These are phyloP conservation scores for Caiman crocodilus DNA, from an alignment of 2,797 vertebrate genomes.

Conservation along the genomic window DNA sequence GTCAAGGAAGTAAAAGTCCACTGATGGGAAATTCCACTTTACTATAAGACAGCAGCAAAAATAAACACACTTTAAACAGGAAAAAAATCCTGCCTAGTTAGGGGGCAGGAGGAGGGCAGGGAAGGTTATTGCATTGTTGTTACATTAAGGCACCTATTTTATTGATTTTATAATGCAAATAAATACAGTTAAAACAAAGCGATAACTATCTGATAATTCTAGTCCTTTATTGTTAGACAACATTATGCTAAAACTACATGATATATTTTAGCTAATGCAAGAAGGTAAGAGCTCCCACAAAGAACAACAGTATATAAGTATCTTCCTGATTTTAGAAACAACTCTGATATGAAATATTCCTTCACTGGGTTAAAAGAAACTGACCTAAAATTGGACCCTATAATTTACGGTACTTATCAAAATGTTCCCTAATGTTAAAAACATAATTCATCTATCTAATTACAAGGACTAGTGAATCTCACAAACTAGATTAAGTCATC, in stretches of 20 bases:
- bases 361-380: not conserved
- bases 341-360: not conserved
- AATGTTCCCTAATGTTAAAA: not conserved
- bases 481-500: not conserved
- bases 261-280: not conserved
- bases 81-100: too few relatives aligned
- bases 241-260: not conserved
- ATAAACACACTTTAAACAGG: too few relatives aligned
- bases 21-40: not conserved
- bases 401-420: not conserved
- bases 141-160: too few relatives aligned
- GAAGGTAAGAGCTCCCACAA: not conserved
- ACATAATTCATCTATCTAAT: not conserved
- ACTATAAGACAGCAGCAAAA: not conserved
- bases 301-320: not conserved
- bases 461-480: not conserved
- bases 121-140: too few relatives aligned
- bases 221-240: not conserved
- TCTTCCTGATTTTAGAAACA: not conserved
- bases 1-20: not conserved
- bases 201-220: not conserved
- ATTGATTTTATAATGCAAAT: not conserved
- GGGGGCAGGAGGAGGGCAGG: too few relatives aligned
- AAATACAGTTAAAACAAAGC: not conserved
- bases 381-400: not conserved